Evolutionary conservation across 2,113 vertebrate genomes (phyloP).

Genomic region (Cyphomyrus discorhynchus): DNA sequence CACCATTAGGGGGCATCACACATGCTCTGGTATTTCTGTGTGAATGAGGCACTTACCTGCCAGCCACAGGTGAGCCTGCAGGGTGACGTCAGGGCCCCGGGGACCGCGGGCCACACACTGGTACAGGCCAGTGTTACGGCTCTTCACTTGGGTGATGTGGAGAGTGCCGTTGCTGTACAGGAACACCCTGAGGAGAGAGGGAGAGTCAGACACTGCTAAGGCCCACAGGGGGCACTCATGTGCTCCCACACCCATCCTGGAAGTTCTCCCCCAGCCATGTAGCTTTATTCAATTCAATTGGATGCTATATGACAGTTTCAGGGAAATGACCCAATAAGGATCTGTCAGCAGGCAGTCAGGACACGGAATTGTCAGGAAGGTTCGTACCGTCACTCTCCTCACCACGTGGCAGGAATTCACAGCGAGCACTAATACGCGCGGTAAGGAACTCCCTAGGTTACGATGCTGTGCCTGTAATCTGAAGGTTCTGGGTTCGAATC

Average conservation of each 20-base stretch:
- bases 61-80: slow-evolving; percentile 73
- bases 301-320: neutral
- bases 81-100: slow-evolving; percentile 60
- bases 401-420: neutral
- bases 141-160: slow-evolving; percentile 79
- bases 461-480: neutral
- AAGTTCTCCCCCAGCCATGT: neutral
- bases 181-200: slow-evolving; percentile 54
- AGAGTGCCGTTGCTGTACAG: slow-evolving; percentile 82
- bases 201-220: neutral
- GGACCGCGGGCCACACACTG: slow-evolving; percentile 76
- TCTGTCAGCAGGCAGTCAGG: neutral
- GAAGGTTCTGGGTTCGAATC: neutral
- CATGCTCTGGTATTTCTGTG: neutral
- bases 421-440: neutral
- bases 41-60: slow-evolving; percentile 65
- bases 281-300: neutral
- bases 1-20: neutral
- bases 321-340: neutral
- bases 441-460: neutral
- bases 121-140: slow-evolving; percentile 74
- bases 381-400: neutral
- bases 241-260: neutral
- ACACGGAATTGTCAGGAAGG: neutral
- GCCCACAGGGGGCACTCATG: neutral